Conservation (phyloP, 2,888 invertebrate species). For the Diplazon laetatorius region DNA sequence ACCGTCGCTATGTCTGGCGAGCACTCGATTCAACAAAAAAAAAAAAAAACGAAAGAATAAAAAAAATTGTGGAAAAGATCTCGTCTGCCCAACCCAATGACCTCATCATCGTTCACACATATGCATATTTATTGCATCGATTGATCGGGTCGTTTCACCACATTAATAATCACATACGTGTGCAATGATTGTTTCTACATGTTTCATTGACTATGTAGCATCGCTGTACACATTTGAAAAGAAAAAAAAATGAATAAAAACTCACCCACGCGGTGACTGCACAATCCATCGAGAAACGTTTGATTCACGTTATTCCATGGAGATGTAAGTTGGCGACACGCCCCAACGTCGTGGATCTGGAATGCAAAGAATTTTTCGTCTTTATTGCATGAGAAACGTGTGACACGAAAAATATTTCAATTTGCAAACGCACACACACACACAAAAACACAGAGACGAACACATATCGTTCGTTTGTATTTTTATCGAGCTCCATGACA, state of each 20-base stretch:
- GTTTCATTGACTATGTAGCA: not conserved
- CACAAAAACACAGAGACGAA: too few relatives aligned
- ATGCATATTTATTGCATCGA: not conserved
- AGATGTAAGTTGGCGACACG: not conserved
- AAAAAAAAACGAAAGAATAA: not conserved
- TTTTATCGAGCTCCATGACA: not conserved
- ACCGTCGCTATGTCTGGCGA: not conserved
- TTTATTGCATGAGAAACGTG: not conserved
- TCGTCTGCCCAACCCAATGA: slow-evolving; percentile 3
- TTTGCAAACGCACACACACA: too few relatives aligned
- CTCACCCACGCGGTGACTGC: slow-evolving; percentile 1
- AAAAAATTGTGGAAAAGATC: not conserved
- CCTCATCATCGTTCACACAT: slow-evolving; percentile 9
- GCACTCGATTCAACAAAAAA: not conserved
- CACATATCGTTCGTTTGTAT: not conserved
- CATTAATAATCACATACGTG: slow-evolving; percentile 1
- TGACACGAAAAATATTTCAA: slow-evolving; percentile 16
- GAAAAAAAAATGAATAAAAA: not conserved
- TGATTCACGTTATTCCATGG: too few relatives aligned
- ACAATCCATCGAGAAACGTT: not conserved
- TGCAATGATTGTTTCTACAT: not conserved
- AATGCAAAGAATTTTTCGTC: slow-evolving; percentile 4
- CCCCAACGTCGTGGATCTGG: not conserved
- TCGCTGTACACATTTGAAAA: not conserved
- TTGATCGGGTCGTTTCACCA: not conserved